Base-by-base conservation (phyloP, 2,113 vertebrate species). In the Aegithalos caudatus region DNA sequence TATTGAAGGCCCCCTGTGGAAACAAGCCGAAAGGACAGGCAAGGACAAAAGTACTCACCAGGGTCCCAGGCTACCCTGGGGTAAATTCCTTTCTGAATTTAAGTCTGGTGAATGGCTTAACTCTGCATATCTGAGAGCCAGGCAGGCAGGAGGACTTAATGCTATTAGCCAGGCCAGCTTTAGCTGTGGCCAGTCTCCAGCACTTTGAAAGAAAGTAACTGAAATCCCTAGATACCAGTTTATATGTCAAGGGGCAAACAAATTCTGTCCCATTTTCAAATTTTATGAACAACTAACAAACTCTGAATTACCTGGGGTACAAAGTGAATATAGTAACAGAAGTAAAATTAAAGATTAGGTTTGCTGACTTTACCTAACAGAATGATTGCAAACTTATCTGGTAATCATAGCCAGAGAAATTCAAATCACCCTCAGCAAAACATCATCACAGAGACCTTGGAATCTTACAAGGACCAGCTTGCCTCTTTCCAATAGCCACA, bases 1-100 rank as follows among this genome's bases (percentile, higher is more conserved):
- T 69, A 56, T 4, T 90, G 61, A 91, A 90, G 78, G 22, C 8
- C 31, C 20, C 40, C 65, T 48, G 45, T 28, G 31, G 70, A 91
- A 91, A 81, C 4, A 35, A 81, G 53, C 44, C 5, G 25, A 85
- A 97, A 79, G 78, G n/a, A 85, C 57, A 67, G 60, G 54, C 45
- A 89, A 89, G 27, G 33, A 84, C 60, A 78, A 74, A 92, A 84
- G 4, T 42, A 64, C 54, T 83, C 51, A 14, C 21, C 16, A 69
- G 10, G n/a, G 35, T 64, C 27, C 37, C 70, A 82, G 53, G 70
- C 66, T 64, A 72, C 62, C 44, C 53, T 53, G 70, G 48, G 48
- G 40, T 74, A 91, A 93, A 93, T 91, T 76, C 70, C 70, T 90
- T 78, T n/a, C 53, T 72, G 78, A 93, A 79, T 61, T 72, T 60